Conservation (phyloP, 2,113 vertebrate genomes). For the Sminthopsis crassicaudata region DNA sequence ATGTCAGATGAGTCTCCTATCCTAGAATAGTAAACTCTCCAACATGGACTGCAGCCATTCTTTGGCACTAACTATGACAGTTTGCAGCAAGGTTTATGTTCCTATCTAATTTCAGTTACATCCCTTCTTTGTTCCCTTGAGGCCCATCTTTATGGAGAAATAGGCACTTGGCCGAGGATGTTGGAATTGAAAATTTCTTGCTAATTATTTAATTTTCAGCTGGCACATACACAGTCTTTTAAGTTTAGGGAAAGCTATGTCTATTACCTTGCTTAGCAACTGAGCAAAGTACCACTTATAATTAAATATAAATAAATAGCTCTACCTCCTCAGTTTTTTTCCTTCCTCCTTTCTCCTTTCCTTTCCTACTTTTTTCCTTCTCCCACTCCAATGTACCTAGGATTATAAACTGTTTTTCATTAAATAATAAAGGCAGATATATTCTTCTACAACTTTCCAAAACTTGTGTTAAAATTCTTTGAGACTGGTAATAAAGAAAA, state of each 20-base stretch:
- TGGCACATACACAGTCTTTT: constrained; percentile 80
- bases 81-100: constrained; percentile 70
- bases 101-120: constrained; percentile 80
- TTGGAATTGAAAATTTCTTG: constrained; percentile 82
- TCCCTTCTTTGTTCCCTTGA: constrained; percentile 66
- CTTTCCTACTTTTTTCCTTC: constrained; percentile 28
- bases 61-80: constrained; percentile 43
- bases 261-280: constrained; percentile 80
- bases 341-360: neutral
- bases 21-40: neutral
- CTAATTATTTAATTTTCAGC: constrained; percentile 85
- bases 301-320: constrained; percentile 79
- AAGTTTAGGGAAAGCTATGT: constrained; percentile 79
- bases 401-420: constrained; percentile 31
- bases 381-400: constrained; percentile 52
- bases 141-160: constrained; percentile 82
- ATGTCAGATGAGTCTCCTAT: neutral
- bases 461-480: neutral
- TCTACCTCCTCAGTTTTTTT: constrained; percentile 37
- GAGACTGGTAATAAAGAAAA: neutral
- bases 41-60: constrained; percentile 23
- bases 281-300: constrained; percentile 53
- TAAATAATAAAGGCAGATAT: neutral
- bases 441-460: neutral
- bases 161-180: constrained; percentile 79